A percentile compares a stretch with the other conserved stretches of the same genome.
These are phyloP conservation scores for Drosophila repleta DNA, from an alignment of 1,140 invertebrate genomes.

Conservation along the genomic window DNA sequence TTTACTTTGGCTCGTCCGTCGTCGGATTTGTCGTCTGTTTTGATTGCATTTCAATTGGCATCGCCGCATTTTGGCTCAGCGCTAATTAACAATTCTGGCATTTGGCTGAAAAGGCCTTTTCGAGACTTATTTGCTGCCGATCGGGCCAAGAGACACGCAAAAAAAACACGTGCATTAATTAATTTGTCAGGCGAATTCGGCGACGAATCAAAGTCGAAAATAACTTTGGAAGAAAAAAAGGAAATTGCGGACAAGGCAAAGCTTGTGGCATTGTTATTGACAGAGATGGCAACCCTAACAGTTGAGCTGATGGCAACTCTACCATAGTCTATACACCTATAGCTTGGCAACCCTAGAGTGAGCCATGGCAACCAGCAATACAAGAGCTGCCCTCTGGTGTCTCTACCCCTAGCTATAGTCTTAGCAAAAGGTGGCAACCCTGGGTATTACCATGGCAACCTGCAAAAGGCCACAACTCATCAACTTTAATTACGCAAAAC, in stretches of 20 bases:
- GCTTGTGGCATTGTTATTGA: too few relatives aligned
- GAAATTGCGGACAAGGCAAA: too few relatives aligned
- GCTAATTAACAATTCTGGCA: slow-evolving; percentile 66
- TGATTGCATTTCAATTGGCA: slow-evolving; percentile 73
- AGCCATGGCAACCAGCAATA: too few relatives aligned
- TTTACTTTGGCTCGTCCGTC: slow-evolving; percentile 46
- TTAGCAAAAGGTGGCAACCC: slow-evolving; percentile 16
- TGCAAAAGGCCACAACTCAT: neutral
- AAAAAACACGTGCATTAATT: slow-evolving; percentile 51
- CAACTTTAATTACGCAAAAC: neutral
- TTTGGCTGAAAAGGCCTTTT: slow-evolving; percentile 33
- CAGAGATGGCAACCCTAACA: too few relatives aligned
- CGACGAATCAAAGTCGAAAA: neutral
- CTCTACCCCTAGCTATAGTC: too few relatives aligned
- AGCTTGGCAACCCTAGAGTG: neutral
- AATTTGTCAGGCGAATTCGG: slow-evolving; percentile 52
- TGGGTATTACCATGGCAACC: neutral
- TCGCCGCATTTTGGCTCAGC: slow-evolving; percentile 39
- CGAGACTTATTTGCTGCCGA: neutral
- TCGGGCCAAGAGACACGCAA: neutral
- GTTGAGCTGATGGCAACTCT: neutral
- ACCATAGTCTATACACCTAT: too few relatives aligned
- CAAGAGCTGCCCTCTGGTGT: too few relatives aligned
- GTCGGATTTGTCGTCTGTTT: slow-evolving; percentile 55
- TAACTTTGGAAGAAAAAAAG: neutral